Percentiles rank a stretch among this genome's conserved stretches.
Evolutionary conservation across 2,888 invertebrate genomes (phyloP).

Genomic region (Sialis lutaria): DNA sequence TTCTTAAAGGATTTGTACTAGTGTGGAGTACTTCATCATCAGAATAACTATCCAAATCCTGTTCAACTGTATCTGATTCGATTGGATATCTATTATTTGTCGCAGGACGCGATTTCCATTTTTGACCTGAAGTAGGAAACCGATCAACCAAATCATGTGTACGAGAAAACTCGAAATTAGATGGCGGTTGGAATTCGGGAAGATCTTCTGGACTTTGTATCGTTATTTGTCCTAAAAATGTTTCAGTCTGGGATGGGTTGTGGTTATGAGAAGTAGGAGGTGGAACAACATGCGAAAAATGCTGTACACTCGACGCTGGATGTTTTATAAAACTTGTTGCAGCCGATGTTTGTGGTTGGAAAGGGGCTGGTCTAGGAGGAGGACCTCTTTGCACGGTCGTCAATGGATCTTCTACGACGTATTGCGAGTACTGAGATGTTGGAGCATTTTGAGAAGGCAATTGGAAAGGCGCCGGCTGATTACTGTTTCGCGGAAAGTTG

Average conservation of each 20-base stretch:
- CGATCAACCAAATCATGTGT: slow-evolving; percentile 10
- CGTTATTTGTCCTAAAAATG: slow-evolving; percentile 42
- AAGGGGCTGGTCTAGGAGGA: slow-evolving; percentile 8
- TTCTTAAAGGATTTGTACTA: background rate
- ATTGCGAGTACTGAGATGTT: slow-evolving; percentile 28
- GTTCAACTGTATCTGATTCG: slow-evolving; percentile 17
- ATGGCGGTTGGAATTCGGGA: slow-evolving; percentile 10
- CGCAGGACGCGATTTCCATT: slow-evolving; percentile 4
- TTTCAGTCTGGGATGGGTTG: slow-evolving; percentile 41
- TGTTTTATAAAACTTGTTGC: slow-evolving; percentile 30
- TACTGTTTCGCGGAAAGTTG: slow-evolving; percentile 11
- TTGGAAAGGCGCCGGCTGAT: slow-evolving; percentile 32
- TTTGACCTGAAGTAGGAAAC: slow-evolving; percentile 6
- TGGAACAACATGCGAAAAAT: slow-evolving; percentile 31
- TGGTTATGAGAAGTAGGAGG: slow-evolving; percentile 39
- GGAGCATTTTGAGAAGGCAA: slow-evolving; percentile 32
- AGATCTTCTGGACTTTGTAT: slow-evolving; percentile 31
- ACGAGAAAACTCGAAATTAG: slow-evolving; percentile 10
- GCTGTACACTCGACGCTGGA: slow-evolving; percentile 35
- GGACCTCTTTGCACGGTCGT: slow-evolving; percentile 4
- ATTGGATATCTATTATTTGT: slow-evolving; percentile 10
- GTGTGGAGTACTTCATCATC: slow-evolving; percentile 11
- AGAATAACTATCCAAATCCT: slow-evolving; percentile 17
- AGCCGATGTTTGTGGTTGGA: slow-evolving; percentile 26
- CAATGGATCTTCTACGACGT: slow-evolving; percentile 27